A percentile compares a stretch with the other conserved stretches of the same genome.
Evolutionary conservation across 2,888 invertebrate species (phyloP).

Genomic region (Morpho deidamia): DNA sequence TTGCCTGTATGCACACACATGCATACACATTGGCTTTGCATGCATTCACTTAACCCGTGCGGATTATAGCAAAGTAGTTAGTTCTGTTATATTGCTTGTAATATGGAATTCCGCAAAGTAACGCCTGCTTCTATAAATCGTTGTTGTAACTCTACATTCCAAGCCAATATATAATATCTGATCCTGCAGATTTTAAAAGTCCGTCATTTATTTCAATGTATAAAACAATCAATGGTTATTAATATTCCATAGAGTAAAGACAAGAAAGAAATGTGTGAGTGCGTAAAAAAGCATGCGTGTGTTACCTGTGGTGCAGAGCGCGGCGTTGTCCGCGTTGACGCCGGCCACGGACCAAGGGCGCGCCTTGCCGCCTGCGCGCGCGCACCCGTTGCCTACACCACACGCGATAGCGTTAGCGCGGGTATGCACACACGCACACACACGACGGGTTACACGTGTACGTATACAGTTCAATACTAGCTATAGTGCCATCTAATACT

Average conservation of each 20-base stretch:
- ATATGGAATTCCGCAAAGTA: too few relatives aligned
- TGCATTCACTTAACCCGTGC: too few relatives aligned
- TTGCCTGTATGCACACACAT: too few relatives aligned
- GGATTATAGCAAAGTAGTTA: too few relatives aligned
- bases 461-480: not conserved
- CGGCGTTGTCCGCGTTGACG: constrained; percentile 59
- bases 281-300: constrained; percentile 18
- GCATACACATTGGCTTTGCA: too few relatives aligned
- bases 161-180: not conserved
- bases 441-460: not conserved
- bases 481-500: too few relatives aligned
- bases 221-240: too few relatives aligned
- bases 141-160: not conserved
- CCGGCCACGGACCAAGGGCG: constrained; percentile 75
- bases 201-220: not conserved
- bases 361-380: constrained; percentile 66
- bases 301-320: constrained; percentile 68
- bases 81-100: too few relatives aligned
- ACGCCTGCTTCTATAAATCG: too few relatives aligned
- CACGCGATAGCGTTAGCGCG: constrained; percentile 29
- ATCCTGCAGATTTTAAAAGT: not conserved
- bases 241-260: too few relatives aligned
- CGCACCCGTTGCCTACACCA: constrained; percentile 64
- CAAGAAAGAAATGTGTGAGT: not conserved
- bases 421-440: constrained; percentile 1